Evolutionary conservation across 2,888 invertebrate species (phyloP), one percentile per base, ranked within the genome.

Genomic region (Isoperla grammatica): DNA sequence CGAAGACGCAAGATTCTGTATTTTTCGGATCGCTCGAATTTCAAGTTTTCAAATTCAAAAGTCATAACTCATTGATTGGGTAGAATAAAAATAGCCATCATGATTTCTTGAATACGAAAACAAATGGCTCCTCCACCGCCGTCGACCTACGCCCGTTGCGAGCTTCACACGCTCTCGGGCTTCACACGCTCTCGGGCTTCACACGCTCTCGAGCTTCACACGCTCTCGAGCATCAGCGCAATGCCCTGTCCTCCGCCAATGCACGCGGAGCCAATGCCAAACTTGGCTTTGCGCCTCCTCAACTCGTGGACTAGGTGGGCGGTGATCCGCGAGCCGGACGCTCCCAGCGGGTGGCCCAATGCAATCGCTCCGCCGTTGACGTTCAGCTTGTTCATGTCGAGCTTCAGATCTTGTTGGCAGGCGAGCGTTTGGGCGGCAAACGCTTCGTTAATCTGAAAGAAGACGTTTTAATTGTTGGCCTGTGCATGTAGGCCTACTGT

Each of bases 211-310:
- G 55, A 15, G 13, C 23, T 15, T 81, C 78, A 87, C 64, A 87
- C 76, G 35, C 83, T 74, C 76, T 99, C 97, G 46, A 98, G 72
- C 72, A 99, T 79, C 12, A 99, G 69, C 1, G 98, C 95, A 70
- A 99, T 98, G 61, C 98, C 98, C 77, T 98, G 97, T 2, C 98
- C 98, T 46, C 98, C 98, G 23, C 98, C 98, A 76, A 99, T 98
- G 74, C 98, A 99, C 0, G 98, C 98, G 1, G 96, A 88, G 9
- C 97, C 98, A 71, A 99, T 87, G 35, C 85, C 96, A 62, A 88
- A 84, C 74, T 93, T 95, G 22, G 85, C 82, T 49, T 88, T 86
- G 64, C 88, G 86, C 65, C 94, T 85, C 76, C 95, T 87, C 68
- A 97, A 79, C 77, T 97, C 95, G 71, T 98, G 90, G 37, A 89